Base-by-base conservation (phyloP, 2,797 vertebrate species). In the Semotilus atromaculatus region DNA sequence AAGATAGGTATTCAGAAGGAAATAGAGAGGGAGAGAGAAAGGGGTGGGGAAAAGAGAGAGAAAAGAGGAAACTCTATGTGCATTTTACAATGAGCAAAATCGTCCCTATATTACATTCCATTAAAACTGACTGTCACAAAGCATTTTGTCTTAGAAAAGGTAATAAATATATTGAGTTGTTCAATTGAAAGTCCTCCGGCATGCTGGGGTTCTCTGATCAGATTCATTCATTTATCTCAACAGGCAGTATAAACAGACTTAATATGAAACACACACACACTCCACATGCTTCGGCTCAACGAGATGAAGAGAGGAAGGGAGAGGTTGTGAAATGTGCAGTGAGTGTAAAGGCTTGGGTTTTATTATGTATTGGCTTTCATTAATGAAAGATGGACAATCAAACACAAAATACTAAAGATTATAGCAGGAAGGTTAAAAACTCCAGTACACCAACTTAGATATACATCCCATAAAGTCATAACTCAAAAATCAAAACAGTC, bases 241-340 rank as follows among this genome's bases (percentile, higher is more conserved):
- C 58, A 64, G 76, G 38, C 55, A 55, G 48, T 11, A 18, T 80
- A n/a, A 80, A 80, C 29, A 53, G 43, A 38, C 29, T 36, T 53
- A 53, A 51, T 68, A 66, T 51, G 29, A 68, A 51, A 40, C 34
- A 13, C 73, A 76, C 73, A 40, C 73, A 58, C 19, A 51, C 45
- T 31, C 6, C 26, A 8, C 38, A 45, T 62, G 26, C 78, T 48
- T 80, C 43, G 9, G 43, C 76, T 64, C 76, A 78, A 14, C 8
- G 2, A 62, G 38, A 43, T 19, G 38, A 45, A 10, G 53, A 78
- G 10, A 40, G 34, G 9, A 78, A 36, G 7, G 23, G 75, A 26
- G 76, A 40, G 55, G 2, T 29, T 77, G 55, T 62, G 36, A 77
- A 58, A 77, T 60, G 36, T 40, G 75, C 53, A 62, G 53, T 78